Conservation (phyloP, 2,888 invertebrate species). For the Altica lythri region DNA sequence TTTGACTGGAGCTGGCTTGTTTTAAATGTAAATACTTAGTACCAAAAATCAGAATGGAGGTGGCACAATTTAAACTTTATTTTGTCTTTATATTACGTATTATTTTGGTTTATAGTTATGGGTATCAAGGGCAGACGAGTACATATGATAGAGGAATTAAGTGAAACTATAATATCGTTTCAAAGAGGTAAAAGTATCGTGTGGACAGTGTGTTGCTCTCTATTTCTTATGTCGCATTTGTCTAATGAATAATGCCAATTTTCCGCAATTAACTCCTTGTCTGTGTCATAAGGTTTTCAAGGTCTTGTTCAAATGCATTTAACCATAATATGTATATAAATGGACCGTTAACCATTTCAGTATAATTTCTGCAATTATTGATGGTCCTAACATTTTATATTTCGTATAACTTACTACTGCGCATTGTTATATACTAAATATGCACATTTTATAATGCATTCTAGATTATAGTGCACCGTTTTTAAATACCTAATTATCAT, state of each 20-base stretch:
- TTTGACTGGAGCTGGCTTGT: too few species aligned
- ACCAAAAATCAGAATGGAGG: background rate
- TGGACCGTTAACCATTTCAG: too few species aligned
- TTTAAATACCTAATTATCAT: too few species aligned
- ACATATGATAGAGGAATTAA: conserved; percentile 98
- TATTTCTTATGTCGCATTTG: conserved; percentile 4
- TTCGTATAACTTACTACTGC: too few species aligned
- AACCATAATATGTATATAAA: too few species aligned
- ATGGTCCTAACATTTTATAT: too few species aligned
- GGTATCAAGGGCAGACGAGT: conserved; percentile 98
- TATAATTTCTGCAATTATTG: too few species aligned
- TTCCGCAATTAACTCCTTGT: conserved; percentile 1
- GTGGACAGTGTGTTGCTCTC: conserved; percentile 6
- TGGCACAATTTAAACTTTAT: background rate
- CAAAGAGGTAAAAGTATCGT: conserved; percentile 85
- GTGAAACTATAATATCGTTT: conserved; percentile 98
- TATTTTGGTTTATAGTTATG: conserved; percentile 79
- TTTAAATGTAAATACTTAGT: too few species aligned
- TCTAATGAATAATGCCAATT: conserved; percentile 1
- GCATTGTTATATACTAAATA: too few species aligned
- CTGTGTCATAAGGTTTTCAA: background rate
- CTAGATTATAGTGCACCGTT: too few species aligned
- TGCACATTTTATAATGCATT: too few species aligned
- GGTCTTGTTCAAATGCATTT: background rate
- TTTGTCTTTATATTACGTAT: conserved; percentile 14